Percentiles rank a stretch among this genome's conserved stretches.
phyloP scores from a whole-genome alignment of 2,113 vertebrate genomes.

The Oriolus oriolus region DNA sequence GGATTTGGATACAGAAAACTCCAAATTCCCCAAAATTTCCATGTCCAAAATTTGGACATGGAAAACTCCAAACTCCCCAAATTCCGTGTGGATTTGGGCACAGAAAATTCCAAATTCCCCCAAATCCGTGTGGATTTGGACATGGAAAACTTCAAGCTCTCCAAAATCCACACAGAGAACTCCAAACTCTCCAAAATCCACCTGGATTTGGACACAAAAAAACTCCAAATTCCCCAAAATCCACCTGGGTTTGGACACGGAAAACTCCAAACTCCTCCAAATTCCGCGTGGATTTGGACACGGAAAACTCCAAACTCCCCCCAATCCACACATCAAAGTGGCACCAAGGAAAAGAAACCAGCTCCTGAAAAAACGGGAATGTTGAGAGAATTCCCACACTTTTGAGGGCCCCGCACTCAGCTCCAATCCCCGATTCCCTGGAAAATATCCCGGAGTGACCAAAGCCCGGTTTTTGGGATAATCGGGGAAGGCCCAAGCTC shows the following conservation, averaged over 20 bases:
- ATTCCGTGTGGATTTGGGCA: neutral
- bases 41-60: too few species aligned
- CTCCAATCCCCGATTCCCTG: neutral
- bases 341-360: neutral
- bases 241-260: too few species aligned
- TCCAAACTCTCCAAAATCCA: too few species aligned
- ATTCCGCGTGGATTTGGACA: rapidly evolving
- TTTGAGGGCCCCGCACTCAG: neutral
- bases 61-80: too few species aligned
- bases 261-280: too few species aligned
- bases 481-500: neutral
- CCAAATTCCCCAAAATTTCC: neutral
- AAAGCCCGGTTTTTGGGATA: neutral
- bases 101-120: neutral
- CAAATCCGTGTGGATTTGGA: neutral
- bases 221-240: too few species aligned
- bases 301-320: neutral
- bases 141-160: too few species aligned
- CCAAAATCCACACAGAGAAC: too few species aligned
- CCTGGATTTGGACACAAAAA: too few species aligned
- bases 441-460: neutral
- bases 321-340: too few species aligned
- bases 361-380: neutral
- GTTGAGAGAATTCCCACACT: neutral
- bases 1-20: too few species aligned